A percentile compares a stretch with the other conserved stretches of the same genome.
These are phyloP conservation scores for Thermophis baileyi DNA, from an alignment of 2,113 vertebrate species.

Conservation along the genomic window DNA sequence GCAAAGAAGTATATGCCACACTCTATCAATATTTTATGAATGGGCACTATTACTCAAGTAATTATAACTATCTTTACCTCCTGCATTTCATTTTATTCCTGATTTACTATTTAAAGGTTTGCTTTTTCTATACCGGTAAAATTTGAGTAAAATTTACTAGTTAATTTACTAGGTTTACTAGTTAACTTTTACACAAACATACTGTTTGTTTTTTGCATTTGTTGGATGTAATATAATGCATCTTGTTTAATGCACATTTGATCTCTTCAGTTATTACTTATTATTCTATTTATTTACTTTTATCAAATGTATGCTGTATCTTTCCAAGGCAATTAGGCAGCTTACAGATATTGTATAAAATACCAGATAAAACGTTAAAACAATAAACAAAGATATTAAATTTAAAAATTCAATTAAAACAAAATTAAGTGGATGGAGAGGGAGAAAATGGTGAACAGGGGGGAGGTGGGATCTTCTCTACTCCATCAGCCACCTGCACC, in stretches of 20 bases:
- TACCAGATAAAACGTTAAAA: not conserved
- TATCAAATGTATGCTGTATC: not conserved
- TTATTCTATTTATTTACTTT: not conserved
- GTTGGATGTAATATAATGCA: not conserved
- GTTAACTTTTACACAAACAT: not conserved
- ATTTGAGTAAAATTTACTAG: not conserved
- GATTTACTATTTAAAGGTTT: not conserved
- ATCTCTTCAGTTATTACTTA: not conserved
- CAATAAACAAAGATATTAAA: not conserved
- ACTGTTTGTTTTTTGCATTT: not conserved
- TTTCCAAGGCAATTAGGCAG: not conserved
- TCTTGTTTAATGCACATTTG: not conserved
- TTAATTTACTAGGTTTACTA: not conserved
- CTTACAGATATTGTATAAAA: not conserved
- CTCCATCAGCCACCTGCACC: not conserved
- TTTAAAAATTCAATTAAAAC: not conserved
- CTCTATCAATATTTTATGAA: not conserved
- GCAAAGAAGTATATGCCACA: not conserved
- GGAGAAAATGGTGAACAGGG: not conserved
- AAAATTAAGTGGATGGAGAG: not conserved
- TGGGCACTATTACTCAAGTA: not conserved
- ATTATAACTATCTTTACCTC: not conserved
- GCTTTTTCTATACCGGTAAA: not conserved
- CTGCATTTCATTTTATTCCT: not conserved
- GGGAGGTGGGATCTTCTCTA: not conserved